Evolutionary conservation across 1,140 invertebrate species (phyloP), one percentile per base, ranked within the genome.

Genomic region (Sycophaga agraensis): DNA sequence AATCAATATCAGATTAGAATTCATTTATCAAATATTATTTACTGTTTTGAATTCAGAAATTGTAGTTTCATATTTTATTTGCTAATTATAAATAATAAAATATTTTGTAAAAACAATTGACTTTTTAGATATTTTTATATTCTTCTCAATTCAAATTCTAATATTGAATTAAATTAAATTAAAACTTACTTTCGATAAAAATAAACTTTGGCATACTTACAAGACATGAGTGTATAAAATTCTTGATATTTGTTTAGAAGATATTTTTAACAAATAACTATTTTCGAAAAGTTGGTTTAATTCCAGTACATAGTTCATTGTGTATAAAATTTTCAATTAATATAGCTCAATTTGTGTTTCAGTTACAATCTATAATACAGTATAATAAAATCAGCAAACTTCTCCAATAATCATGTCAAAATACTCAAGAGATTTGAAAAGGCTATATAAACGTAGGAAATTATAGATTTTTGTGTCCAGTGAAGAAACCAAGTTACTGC

Each of bases 401-500:
- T 61, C 56, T 68, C 64, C 67, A 73, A 70, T 71, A 68, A 72
- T 61, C 64, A 64, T 66, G 63, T 57, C 58, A 61, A 69, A 71
- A 73, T 74, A 75, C 66, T 77, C 66, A 66, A 68, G 56, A 68
- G 49, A 54, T 53, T 66, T 49, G 39, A 64, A 53, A 68, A 70
- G 60, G 48, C 58, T 66, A 57, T 37, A 51, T 46, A 63, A 54
- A 42, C 35, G 53, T 68, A 59, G 65, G 56, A 60, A 70, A 67
- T 48, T 62, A 70, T 68, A 68, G 59, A 72, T 68, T 66, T 69
- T 69, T 72, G 66, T 74, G 66, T 70, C 59, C 61, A 70, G 67
- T 63, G 50, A 67, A 58, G 55, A 70, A 71, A 70, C 54, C 61
- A 68, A 68, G 64, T 73, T 73, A 75, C 68, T 73, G 70, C 69